A percentile compares a stretch with the other conserved stretches of the same genome.
Evolutionary conservation across 2,113 vertebrate species (phyloP).

Genomic region (Chloroceryle aenea): DNA sequence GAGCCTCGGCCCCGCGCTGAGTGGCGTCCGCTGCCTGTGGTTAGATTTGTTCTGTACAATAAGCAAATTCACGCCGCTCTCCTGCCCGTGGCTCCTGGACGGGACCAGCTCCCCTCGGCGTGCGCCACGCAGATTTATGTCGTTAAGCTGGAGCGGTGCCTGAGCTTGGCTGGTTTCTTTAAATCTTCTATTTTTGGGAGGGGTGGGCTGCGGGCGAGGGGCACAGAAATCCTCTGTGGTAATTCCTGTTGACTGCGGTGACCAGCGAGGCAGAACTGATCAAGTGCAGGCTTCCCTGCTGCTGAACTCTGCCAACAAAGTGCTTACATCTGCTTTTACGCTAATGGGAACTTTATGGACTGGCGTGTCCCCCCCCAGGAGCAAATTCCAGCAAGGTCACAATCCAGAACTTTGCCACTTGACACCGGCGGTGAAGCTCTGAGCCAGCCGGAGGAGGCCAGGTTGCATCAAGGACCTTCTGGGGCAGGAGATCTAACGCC

Average conservation of each 20-base stretch:
- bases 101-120: neutral
- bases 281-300: constrained; percentile 65
- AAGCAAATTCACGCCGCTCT: neutral
- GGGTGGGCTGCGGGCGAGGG: constrained; percentile 9
- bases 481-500: constrained; percentile 5
- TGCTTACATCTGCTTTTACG: constrained; percentile 67
- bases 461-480: neutral
- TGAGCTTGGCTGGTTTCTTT: constrained; percentile 29
- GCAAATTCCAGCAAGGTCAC: constrained; percentile 61
- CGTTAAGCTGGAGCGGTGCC: neutral
- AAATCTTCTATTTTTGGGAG: neutral
- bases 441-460: neutral
- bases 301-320: constrained; percentile 59
- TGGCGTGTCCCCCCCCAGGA: neutral
- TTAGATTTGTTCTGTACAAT: neutral
- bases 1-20: fast-evolving
- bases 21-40: neutral
- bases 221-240: constrained; percentile 21
- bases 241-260: constrained; percentile 70
- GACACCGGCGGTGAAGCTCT: neutral
- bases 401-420: constrained; percentile 59
- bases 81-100: neutral
- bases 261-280: constrained; percentile 69
- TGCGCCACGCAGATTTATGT: neutral
- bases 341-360: constrained; percentile 67